A percentile compares a stretch with the other conserved stretches of the same genome.
These are phyloP conservation scores for Sebastes matsubarae DNA, from an alignment of 2,797 vertebrate species.

Conservation along the genomic window DNA sequence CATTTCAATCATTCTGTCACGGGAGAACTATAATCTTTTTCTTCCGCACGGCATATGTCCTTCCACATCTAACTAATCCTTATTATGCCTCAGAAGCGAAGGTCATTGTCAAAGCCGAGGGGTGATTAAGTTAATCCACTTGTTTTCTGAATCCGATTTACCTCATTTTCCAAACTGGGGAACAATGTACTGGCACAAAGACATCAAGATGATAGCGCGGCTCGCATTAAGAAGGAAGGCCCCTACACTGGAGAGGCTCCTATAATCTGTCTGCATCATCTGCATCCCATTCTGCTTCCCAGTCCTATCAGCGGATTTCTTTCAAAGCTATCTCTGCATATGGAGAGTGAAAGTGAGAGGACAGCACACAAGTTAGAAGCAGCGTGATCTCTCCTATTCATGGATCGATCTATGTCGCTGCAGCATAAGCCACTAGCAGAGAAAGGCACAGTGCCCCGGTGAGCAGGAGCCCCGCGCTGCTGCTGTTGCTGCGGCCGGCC, in stretches of 20 bases:
- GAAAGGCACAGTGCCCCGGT: conserved; percentile 43
- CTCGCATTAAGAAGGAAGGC: conserved; percentile 66
- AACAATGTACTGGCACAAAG: conserved; percentile 79
- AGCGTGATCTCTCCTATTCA: conserved; percentile 53
- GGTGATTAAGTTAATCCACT: conserved; percentile 86
- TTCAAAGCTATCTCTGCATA: conserved; percentile 60
- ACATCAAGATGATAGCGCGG: conserved; percentile 77
- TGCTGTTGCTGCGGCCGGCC: conserved; percentile 40
- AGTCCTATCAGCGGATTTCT: conserved; percentile 62
- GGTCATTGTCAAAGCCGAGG: conserved; percentile 83
- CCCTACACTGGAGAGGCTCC: conserved; percentile 53
- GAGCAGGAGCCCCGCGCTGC: conserved; percentile 47
- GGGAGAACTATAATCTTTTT: conserved; percentile 78
- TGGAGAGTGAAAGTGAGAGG: conserved; percentile 52
- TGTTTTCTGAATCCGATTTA: conserved; percentile 84
- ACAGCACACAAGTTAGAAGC: conserved; percentile 47
- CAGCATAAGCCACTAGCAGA: conserved; percentile 53
- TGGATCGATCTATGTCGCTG: conserved; percentile 58
- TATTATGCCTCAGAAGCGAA: conserved; percentile 79
- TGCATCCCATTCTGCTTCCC: conserved; percentile 61
- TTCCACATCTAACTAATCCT: conserved; percentile 82
- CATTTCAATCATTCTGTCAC: conserved; percentile 79
- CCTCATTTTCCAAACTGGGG: conserved; percentile 77
- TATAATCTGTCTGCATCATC: conserved; percentile 73
- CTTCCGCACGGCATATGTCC: conserved; percentile 81